phyloP scores from a whole-genome alignment of 2,888 invertebrate genomes.

The Standfussiana lucernea region DNA sequence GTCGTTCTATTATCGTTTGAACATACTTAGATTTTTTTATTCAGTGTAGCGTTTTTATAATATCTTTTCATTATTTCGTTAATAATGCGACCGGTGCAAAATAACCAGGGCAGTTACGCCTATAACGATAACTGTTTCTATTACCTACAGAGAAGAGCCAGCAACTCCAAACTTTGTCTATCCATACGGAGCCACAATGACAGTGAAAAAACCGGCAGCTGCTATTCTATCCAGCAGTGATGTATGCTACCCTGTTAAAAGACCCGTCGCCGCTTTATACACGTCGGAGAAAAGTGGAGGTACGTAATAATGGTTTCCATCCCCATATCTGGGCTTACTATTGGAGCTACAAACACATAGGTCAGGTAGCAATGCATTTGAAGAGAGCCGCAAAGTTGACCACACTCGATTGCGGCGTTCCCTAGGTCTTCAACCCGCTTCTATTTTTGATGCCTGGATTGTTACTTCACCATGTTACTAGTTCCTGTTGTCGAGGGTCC shows the following conservation, averaged over 20 bases:
- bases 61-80: background rate
- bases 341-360: background rate
- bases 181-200: conserved; percentile 98
- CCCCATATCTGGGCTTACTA: background rate
- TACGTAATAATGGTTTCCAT: conserved; percentile 39
- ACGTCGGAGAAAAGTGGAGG: conserved; percentile 90
- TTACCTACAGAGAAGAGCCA: conserved; percentile 82
- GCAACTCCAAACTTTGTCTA: conserved; percentile 95
- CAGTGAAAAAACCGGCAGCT: conserved; percentile 96
- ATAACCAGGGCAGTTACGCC: background rate
- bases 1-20: background rate
- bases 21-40: background rate
- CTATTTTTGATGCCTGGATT: background rate
- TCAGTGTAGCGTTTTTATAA: background rate
- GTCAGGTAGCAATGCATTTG: background rate
- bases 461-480: background rate
- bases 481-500: background rate
- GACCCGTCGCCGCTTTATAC: conserved; percentile 96
- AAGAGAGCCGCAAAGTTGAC: background rate
- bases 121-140: background rate
- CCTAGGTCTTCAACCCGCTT: background rate
- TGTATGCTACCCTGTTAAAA: conserved; percentile 97
- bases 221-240: conserved; percentile 97
- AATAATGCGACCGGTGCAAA: background rate
- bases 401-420: background rate